Base-by-base conservation (phyloP, 2,888 invertebrate genomes). In the Palloptera scutellata region DNA sequence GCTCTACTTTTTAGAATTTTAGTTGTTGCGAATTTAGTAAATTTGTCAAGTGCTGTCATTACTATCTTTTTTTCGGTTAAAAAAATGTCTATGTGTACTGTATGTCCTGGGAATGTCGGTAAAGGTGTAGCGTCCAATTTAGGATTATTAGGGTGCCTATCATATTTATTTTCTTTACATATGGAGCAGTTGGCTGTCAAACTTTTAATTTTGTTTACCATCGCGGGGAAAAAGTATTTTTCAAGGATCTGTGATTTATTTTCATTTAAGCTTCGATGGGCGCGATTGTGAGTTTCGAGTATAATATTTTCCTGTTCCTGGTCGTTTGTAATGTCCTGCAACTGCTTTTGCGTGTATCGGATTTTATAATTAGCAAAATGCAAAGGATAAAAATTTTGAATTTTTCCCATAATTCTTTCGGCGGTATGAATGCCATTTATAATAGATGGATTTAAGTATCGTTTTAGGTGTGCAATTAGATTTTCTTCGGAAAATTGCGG, bases 11-110 rank as follows among this genome's bases (percentile, higher is more conserved):
- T 63, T 1, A 73, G 57, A 1, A 70, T 6, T 41, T 58, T 69
- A 1, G 19, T 41, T 42, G 61, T 55, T 3, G 66, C 67, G 20
- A 67, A 72, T 51, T 70, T 73, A 5, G 69, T 64, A 19, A 70
- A 68, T 66, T 73, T 73, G 52, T 73, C 73, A 3, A 68, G 53
- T 1, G 62, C n/a, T n/a, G n/a, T n/a, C n/a, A n/a, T n/a, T n/a
- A n/a, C n/a, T n/a, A n/a, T n/a, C n/a, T n/a, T n/a, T n/a, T n/a
- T n/a, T n/a, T n/a, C n/a, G n/a, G n/a, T n/a, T n/a, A n/a, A n/a
- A n/a, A n/a, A n/a, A n/a, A n/a, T n/a, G n/a, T n/a, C n/a, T n/a
- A n/a, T n/a, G n/a, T n/a, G n/a, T n/a, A n/a, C n/a, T n/a, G n/a
- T 69, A 41, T 74, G 62, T 13, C 70, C 69, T 11, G 74, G 67